Conservation (phyloP, 2,797 vertebrate species). For the Mionectes olivaceus region DNA sequence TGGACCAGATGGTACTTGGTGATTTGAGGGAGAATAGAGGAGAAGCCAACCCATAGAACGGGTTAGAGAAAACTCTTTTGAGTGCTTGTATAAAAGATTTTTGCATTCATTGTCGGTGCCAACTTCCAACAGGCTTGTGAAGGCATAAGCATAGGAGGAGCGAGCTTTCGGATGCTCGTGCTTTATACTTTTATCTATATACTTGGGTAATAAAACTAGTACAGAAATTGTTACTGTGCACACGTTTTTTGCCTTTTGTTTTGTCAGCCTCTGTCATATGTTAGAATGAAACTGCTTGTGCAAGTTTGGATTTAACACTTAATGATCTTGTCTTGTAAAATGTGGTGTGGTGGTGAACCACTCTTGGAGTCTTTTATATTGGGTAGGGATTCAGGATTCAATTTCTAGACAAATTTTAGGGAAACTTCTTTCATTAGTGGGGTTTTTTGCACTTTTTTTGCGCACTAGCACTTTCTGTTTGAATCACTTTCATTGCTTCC, state of each 20-base stretch:
- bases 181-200: rapidly evolving
- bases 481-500: neutral
- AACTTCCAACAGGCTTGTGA: neutral
- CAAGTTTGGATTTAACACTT: neutral
- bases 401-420: neutral
- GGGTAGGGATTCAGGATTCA: neutral
- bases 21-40: neutral
- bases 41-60: rapidly evolving
- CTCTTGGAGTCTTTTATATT: neutral
- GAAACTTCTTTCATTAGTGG: neutral
- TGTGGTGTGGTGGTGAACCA: neutral
- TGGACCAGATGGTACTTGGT: neutral
- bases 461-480: neutral
- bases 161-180: rapidly evolving
- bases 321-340: neutral
- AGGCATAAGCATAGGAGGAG: neutral
- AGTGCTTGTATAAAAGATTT: neutral
- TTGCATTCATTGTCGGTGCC: rapidly evolving
- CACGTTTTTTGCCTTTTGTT: neutral
- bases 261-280: neutral
- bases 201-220: neutral
- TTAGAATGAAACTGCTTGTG: neutral
- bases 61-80: neutral
- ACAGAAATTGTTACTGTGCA: neutral
- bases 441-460: no score